Evolutionary conservation across 92 coral and sea anemone species (phyloP).

Genomic region (Parazoanthus swiftii): DNA sequence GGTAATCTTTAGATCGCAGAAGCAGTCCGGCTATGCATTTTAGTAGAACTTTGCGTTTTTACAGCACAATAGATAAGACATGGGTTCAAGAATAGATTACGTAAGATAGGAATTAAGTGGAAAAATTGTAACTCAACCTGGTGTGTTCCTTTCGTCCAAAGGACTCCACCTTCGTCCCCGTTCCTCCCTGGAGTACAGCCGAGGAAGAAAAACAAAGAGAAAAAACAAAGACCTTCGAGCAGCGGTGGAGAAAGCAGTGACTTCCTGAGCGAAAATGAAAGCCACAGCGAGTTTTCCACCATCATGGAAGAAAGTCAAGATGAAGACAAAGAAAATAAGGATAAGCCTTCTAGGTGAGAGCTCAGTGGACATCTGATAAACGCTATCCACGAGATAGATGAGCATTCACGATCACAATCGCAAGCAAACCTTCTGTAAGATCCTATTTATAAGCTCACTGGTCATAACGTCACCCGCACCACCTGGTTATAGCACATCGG

Average conservation of each 20-base stretch:
- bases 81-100: background rate
- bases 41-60: too few species aligned
- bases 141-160: background rate
- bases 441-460: too few species aligned
- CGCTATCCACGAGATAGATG: background rate
- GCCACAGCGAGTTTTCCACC: constrained; percentile 57
- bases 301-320: constrained; percentile 69
- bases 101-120: background rate
- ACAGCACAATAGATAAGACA: background rate
- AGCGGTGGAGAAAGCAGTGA: constrained; percentile 65
- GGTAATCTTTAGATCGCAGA: too few species aligned
- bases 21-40: background rate
- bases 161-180: constrained; percentile 3
- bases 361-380: background rate
- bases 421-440: too few species aligned
- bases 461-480: too few species aligned
- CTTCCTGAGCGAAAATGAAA: constrained; percentile 58
- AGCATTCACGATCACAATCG: too few species aligned
- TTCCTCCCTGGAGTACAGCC: background rate
- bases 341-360: constrained; percentile 66
- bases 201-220: constrained; percentile 44
- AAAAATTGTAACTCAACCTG: too few species aligned
- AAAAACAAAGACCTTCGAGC: constrained; percentile 64
- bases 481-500: too few species aligned
- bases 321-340: constrained; percentile 45